Percentiles rank a stretch among this genome's conserved stretches.
phyloP scores from a whole-genome alignment of 1,140 invertebrate genomes.

The Tetragonula clypearis region DNA sequence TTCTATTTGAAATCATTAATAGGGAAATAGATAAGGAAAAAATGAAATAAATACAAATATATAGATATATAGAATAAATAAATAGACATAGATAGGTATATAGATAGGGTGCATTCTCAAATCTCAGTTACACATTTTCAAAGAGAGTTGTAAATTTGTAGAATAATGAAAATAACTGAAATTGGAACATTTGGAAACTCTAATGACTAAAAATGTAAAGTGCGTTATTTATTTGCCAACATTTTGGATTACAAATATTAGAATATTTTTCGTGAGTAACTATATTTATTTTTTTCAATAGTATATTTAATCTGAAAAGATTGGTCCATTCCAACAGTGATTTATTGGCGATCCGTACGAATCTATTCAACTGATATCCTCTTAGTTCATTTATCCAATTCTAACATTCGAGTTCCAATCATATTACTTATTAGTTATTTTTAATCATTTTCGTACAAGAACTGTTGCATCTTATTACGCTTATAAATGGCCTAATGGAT shows the following conservation, averaged over 20 bases:
- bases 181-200: neutral
- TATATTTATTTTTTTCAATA: neutral
- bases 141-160: neutral
- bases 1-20: too few species aligned
- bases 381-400: too few species aligned
- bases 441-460: neutral
- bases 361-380: neutral
- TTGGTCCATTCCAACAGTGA: neutral
- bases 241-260: neutral
- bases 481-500: conserved; percentile 26
- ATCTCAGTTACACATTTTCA: neutral
- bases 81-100: neutral
- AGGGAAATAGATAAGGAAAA: too few species aligned
- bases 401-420: neutral
- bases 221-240: neutral
- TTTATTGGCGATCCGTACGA: neutral
- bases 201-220: neutral
- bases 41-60: too few species aligned
- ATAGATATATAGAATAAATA: neutral
- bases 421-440: neutral
- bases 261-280: neutral
- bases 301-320: neutral
- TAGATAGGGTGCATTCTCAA: too few species aligned
- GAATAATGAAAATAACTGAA: too few species aligned
- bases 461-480: conserved; percentile 15